Base-by-base conservation (phyloP, 2,797 vertebrate genomes). In the Sphenodon punctatus region DNA sequence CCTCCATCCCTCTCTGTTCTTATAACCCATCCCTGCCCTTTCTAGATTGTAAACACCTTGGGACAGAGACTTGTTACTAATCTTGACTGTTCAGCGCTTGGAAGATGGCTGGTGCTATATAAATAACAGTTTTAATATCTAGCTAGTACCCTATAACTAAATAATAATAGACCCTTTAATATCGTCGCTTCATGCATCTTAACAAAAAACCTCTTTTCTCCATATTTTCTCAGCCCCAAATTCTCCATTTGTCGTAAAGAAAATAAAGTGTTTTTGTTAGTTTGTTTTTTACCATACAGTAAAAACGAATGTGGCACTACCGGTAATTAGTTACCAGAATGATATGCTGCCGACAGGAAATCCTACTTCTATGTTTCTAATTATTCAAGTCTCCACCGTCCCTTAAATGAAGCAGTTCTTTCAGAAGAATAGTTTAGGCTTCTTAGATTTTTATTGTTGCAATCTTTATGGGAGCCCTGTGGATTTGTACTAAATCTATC, bases 391-490 rank as follows among this genome's bases (percentile, higher is more conserved):
- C 63, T 23, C 10, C 70, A 77, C 73, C 42, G 38, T 59, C 67
- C 75, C 80, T 84, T 75, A 30, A 36, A 23, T 22, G 4, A 72
- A 81, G 82, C 64, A 23, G 51, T 87, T 87, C 38, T 88, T 85
- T 30, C 53, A 46, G 63, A 60, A 78, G 56, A 10, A 4, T 23
- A 1, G 7, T 45, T 74, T 48, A 78, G 61, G 25, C 51, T 55
- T 41, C 36, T 49, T 16, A 0, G 36, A 30, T 79, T 80, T 80
- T 53, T 9, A 34, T 36, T 34, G 34, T 36, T 20, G n/a, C n/a
- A n/a, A n/a, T n/a, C n/a, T n/a, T n/a, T n/a, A n/a, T n/a, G n/a
- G n/a, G n/a, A n/a, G n/a, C n/a, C n/a, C 19, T 88, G 49, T 16
- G 5, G 8, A 30, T 63, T 25, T 23, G 68, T 20, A 2, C 10